These are phyloP conservation scores for Neelides folsomi DNA, from an alignment of 2,888 invertebrate genomes.

Conservation along the genomic window DNA sequence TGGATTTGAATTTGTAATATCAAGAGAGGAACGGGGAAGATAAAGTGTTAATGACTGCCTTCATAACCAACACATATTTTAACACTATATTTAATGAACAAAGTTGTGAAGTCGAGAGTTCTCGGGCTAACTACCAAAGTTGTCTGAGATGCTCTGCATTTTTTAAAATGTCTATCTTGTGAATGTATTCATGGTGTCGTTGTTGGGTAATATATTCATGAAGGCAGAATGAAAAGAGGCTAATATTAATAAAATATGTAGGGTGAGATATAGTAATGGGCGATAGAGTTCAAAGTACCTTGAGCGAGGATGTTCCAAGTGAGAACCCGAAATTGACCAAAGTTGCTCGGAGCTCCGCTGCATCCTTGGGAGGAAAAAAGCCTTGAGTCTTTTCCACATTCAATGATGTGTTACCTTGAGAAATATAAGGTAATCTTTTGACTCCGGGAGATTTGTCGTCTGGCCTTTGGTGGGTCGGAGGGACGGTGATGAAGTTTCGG, in stretches of 20 bases:
- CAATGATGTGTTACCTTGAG: slow-evolving; percentile 13
- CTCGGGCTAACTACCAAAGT: too few species aligned
- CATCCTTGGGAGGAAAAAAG: slow-evolving; percentile 15
- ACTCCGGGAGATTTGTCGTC: slow-evolving; percentile 10
- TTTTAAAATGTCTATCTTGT: too few species aligned
- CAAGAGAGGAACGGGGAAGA: too few species aligned
- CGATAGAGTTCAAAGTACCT: slow-evolving; percentile 39
- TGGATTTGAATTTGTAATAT: too few species aligned
- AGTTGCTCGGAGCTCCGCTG: slow-evolving; percentile 37
- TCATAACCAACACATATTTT: too few species aligned
- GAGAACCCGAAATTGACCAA: slow-evolving; percentile 46
- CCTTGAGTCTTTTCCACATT: not conserved
- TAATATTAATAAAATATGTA: not conserved
- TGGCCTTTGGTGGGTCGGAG: not conserved
- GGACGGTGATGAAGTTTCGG: slow-evolving; percentile 27
- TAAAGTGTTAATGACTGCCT: too few species aligned
- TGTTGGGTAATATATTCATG: not conserved
- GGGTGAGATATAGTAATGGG: not conserved
- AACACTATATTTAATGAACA: too few species aligned
- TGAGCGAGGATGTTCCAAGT: slow-evolving; percentile 62
- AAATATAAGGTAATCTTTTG: slow-evolving; percentile 16
- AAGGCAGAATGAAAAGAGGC: not conserved
- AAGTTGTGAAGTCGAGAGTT: too few species aligned
- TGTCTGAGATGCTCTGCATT: too few species aligned
- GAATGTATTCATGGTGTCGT: too few species aligned